Base-by-base conservation (phyloP, 2,797 vertebrate species). In the Arnoldichthys spilopterus region DNA sequence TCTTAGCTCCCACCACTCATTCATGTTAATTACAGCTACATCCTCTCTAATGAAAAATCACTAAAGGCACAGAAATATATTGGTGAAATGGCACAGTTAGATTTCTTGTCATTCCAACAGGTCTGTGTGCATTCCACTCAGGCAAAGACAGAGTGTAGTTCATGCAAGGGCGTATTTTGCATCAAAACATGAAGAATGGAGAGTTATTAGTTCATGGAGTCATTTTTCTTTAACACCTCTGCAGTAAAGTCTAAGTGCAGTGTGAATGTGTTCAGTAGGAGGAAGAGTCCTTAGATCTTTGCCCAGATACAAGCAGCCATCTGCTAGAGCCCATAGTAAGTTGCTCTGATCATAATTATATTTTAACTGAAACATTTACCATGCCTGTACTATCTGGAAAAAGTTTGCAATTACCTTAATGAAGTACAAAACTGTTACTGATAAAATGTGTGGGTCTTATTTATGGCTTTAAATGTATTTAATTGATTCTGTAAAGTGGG, bases 11-110 rank as follows among this genome's bases (percentile, higher is more conserved):
- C 53, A 59, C 37, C 58, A 66, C 59, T 82, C 62, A 76, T 80
- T 78, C 78, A 76, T 37, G 22, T 54, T 80, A 82, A 86, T 82
- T 81, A 76, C 71, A 76, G 72, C 72, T 73, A 74, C 80, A 84
- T 80, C 78, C 77, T 73, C 78, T 40, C 24, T 70, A 70, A 64
- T 69, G 15, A 82, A 69, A 82, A 84, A 76, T 82, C 56, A 70
- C 62, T 78, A 74, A 78, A 49, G 64, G 70, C 51, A 32, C 22
- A 61, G 53, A 82, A 54, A 49, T 61, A n/a, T 75, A 67, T 73
- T 78, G 51, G 71, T 76, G 77, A 80, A 82, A 83, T n/a, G 51
- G n/a, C 72, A 79, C 58, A 26, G 58, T 70, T 76, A 18, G 72
- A 67, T 49, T 49, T 79, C 53, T 54, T 53, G 58, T 71, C 30